A percentile compares a stretch with the other conserved stretches of the same genome.
These are phyloP conservation scores for Orthonevra nobilis DNA, from an alignment of 2,888 invertebrate genomes.

Conservation along the genomic window DNA sequence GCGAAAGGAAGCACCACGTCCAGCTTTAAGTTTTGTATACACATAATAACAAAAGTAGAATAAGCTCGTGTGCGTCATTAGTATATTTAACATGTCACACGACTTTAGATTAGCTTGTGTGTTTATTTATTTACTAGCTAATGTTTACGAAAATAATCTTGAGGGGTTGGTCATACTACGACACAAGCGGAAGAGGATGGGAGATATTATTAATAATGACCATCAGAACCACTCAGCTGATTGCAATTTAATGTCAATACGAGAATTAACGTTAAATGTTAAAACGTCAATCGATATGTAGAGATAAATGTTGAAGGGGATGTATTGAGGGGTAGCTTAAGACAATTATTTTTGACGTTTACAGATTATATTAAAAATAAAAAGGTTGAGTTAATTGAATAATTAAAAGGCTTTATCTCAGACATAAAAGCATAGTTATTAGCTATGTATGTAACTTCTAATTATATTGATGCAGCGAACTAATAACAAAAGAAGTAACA, in stretches of 20 bases:
- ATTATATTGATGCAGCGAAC: too few relatives aligned
- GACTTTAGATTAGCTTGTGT: not conserved
- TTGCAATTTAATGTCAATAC: conserved; percentile 45
- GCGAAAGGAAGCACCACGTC: not conserved
- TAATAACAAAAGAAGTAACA: too few relatives aligned
- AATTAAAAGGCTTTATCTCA: too few relatives aligned
- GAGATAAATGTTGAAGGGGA: too few relatives aligned
- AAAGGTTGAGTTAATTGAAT: too few relatives aligned
- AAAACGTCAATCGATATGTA: too few relatives aligned
- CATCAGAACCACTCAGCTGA: conserved; percentile 45
- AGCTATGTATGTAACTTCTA: too few relatives aligned
- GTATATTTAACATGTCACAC: conserved; percentile 28
- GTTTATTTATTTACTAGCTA: conserved; percentile 30
- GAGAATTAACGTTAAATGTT: not conserved
- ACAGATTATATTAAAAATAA: too few relatives aligned
- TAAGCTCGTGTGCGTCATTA: conserved; percentile 33
- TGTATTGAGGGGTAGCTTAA: too few relatives aligned
- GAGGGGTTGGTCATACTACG: not conserved
- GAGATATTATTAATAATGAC: conserved; percentile 1
- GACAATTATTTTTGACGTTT: too few relatives aligned
- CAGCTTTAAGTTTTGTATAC: too few relatives aligned
- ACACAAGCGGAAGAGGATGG: not conserved
- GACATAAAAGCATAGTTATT: too few relatives aligned
- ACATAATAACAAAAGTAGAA: not conserved
- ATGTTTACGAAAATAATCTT: conserved; percentile 28